Evolutionary conservation across 2,888 invertebrate genomes (phyloP).

Genomic region (Eilema depressum): DNA sequence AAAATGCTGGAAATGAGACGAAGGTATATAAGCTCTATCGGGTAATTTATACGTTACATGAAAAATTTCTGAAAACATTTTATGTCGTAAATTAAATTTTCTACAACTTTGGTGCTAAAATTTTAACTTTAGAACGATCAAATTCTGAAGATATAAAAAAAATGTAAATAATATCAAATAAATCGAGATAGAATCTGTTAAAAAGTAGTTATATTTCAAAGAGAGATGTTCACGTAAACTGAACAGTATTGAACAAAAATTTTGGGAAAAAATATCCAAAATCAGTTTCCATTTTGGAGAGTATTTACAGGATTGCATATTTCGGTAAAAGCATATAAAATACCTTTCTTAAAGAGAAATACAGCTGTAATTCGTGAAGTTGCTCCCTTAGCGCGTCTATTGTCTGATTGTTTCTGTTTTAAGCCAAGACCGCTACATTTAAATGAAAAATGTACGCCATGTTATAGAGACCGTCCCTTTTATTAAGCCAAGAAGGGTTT

Average conservation of each 20-base stretch:
- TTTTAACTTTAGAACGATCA: no score
- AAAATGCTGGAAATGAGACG: no score
- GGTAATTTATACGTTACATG: no score
- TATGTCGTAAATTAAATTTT: no score
- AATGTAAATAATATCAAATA: no score
- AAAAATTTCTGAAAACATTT: not conserved
- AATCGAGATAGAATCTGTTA: no score
- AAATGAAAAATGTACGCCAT: constrained; percentile 14
- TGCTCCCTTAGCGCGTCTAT: not conserved
- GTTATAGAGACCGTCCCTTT: constrained; percentile 2
- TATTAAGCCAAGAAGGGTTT: not conserved
- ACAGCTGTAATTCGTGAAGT: not conserved
- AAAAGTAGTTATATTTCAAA: no score
- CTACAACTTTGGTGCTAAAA: no score
- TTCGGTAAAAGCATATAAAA: not conserved
- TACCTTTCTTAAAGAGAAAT: not conserved
- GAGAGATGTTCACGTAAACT: no score
- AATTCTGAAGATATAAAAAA: no score
- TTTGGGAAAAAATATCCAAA: not conserved
- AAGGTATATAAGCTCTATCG: no score
- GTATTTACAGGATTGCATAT: not conserved
- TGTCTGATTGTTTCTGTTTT: not conserved
- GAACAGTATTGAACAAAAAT: not conserved
- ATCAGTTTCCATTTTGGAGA: not conserved
- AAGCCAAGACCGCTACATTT: not conserved